Percentiles rank a stretch among this genome's conserved stretches.
Evolutionary conservation across 2,113 vertebrate genomes (phyloP).

Genomic region (Cyanoderma ruficeps): DNA sequence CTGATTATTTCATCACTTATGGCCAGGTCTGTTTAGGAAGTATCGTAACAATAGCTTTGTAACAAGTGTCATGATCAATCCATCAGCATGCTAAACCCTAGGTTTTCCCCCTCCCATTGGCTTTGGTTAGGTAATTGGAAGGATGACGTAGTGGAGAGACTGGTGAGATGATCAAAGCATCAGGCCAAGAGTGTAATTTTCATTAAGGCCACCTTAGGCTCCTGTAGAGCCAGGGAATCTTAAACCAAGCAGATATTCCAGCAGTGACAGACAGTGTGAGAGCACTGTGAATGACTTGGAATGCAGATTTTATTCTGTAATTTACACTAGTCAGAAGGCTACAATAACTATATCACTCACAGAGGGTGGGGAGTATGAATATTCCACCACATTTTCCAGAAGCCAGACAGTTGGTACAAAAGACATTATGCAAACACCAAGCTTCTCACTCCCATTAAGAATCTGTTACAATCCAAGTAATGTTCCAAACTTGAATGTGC

Average conservation of each 20-base stretch:
- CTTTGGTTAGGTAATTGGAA: background rate
- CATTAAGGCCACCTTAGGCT: background rate
- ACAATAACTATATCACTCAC: background rate
- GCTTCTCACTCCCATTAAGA: background rate
- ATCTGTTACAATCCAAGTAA: background rate
- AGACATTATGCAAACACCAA: background rate
- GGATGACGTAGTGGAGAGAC: background rate
- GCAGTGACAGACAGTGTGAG: background rate
- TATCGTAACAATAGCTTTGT: background rate
- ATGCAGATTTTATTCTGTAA: constrained; percentile 18
- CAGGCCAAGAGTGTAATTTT: background rate
- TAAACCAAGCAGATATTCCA: background rate
- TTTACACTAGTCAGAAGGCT: constrained; percentile 12
- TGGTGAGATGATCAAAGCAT: background rate
- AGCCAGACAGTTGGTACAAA: background rate
- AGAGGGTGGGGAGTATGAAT: background rate
- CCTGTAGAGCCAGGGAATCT: background rate
- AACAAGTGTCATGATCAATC: background rate
- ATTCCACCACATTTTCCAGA: constrained; percentile 22
- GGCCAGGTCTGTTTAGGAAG: background rate
- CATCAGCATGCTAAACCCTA: background rate
- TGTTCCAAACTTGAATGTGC: background rate
- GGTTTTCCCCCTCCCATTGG: background rate
- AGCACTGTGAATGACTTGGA: background rate
- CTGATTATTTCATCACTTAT: background rate